Percentiles rank a stretch among this genome's conserved stretches.
These are phyloP conservation scores for Tragulus kanchil DNA, from an alignment of 2,113 vertebrate species.

Conservation along the genomic window DNA sequence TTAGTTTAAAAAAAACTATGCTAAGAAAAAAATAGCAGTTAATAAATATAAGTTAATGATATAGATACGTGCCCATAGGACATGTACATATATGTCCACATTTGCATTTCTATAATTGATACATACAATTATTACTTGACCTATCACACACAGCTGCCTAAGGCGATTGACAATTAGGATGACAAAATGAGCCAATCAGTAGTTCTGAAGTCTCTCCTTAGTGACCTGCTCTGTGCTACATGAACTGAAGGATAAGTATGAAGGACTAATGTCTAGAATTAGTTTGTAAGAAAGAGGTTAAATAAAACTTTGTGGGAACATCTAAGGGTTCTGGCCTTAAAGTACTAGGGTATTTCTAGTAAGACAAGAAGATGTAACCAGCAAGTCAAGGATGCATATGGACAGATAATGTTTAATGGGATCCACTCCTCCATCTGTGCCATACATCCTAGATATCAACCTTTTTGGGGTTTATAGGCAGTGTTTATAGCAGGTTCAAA, in stretches of 20 bases:
- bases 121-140: background rate
- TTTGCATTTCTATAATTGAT: background rate
- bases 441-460: too few species aligned
- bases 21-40: background rate
- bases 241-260: background rate
- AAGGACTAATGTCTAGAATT: background rate
- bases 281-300: background rate
- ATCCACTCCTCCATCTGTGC: fast-evolving
- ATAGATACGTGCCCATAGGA: background rate
- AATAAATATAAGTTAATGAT: background rate
- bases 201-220: background rate
- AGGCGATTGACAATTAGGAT: background rate
- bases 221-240: background rate
- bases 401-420: too few species aligned
- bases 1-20: background rate
- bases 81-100: background rate
- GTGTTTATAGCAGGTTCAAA: too few species aligned
- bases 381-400: background rate
- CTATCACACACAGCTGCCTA: background rate
- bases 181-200: background rate
- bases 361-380: background rate
- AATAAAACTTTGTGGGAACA: background rate
- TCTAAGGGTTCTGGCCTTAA: background rate
- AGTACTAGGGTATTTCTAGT: background rate
- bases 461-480: too few species aligned